Evolutionary conservation across 1,140 invertebrate species (phyloP), one percentile per base, ranked within the genome.

Genomic region (Planococcus citri): DNA sequence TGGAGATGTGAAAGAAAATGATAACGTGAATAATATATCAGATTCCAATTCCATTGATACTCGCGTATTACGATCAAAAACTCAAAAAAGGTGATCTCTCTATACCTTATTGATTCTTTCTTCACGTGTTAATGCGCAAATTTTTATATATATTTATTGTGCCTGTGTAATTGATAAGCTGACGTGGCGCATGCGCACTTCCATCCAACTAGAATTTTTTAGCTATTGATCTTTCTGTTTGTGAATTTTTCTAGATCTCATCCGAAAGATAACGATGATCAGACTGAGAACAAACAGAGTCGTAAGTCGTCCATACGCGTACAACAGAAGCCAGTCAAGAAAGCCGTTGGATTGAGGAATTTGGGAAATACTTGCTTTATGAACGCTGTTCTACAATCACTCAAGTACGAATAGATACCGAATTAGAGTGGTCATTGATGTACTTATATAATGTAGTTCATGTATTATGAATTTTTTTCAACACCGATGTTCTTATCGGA

Each of bases 341-440:
- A 85, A 79, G 84, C 87, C 64, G 85, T 90, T 72, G 90, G 90
- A 27, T 81, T 92, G 73, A 82, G 88, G 74, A 93, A 93, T 81
- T 81, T 92, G 76, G 90, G 90, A 71, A 93, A 93, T 76, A 92
- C 90, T 71, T 92, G 90, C 78, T 93, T 92, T 78, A 93, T 93
- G 90, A 92, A 91, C 80, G 88, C 89, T 70, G 89, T 92, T 58
- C 80, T 92, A 69, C 91, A 93, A 76, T 91, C 88, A 73, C 82
- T 93, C 74, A 90, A 83, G 84, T 85, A 78, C 58, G 60, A n/a
- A 21, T 58, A 20, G 9, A 12, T n/a, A 25, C 33, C 68, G 14
- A 33, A 10, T 21, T 24, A 2, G 25, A 24, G 8, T 6, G 25
- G 29, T 27, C 17, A 27, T 17, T 37, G 21, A 29, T 25, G 12